phyloP scores from a whole-genome alignment of 2,113 vertebrate species.

The Physeter macrocephalus region DNA sequence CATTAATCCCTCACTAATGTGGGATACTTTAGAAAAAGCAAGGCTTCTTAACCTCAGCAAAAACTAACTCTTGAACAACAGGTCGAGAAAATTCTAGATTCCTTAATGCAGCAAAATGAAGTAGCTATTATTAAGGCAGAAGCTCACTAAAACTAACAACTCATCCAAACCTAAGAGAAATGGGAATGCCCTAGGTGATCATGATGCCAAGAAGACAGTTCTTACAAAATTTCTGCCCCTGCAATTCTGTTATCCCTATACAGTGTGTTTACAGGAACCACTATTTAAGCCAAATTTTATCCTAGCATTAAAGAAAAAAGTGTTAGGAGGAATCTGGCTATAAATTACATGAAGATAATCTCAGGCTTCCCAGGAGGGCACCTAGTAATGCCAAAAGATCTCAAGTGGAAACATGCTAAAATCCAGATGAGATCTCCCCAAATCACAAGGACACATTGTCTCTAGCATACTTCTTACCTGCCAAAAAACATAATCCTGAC shows the following conservation, averaged over 20 bases:
- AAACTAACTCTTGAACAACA: neutral
- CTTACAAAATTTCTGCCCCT: neutral
- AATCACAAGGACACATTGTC: neutral
- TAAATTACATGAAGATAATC: neutral
- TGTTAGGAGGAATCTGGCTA: neutral
- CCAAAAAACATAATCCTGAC: neutral
- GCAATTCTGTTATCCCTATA: neutral
- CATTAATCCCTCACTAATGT: neutral
- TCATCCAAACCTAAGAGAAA: neutral
- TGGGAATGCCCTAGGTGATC: neutral
- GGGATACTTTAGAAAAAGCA: neutral
- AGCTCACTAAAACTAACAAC: neutral
- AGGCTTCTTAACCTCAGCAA: neutral
- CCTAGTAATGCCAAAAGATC: neutral
- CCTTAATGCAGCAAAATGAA: neutral
- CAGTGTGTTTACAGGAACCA: neutral
- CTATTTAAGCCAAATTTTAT: neutral
- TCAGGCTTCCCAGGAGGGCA: neutral
- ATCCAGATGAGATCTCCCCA: neutral
- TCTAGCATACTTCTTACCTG: neutral
- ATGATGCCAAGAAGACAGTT: neutral
- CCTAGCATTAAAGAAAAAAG: neutral
- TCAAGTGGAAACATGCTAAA: neutral
- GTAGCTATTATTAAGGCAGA: neutral
- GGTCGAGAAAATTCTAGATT: neutral